Conservation (phyloP, 1,140 invertebrate genomes). For the Trichomalopsis sarcophagae region DNA sequence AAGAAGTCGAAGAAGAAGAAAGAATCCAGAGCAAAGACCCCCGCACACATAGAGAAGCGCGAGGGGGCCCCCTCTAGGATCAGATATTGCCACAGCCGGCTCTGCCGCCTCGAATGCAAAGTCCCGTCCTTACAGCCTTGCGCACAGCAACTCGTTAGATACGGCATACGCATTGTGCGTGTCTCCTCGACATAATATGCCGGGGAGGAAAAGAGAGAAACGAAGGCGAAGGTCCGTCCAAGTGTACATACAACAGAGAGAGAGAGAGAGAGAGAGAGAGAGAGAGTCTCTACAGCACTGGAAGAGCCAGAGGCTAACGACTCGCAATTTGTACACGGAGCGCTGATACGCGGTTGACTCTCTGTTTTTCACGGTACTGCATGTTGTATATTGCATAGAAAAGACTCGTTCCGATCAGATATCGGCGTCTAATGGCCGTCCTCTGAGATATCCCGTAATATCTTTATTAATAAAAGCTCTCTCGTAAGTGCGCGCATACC, state of each 20-base stretch:
- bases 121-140: not conserved
- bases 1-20: not conserved
- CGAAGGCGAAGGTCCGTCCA: not conserved
- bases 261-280: not conserved
- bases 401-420: not conserved
- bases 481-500: not conserved
- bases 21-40: not conserved
- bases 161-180: slow-evolving; percentile 65
- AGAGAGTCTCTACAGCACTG: not conserved
- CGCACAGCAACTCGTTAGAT: slow-evolving; percentile 63
- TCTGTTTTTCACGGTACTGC: not conserved
- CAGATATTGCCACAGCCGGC: slow-evolving; percentile 12
- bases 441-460: not conserved
- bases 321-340: slow-evolving; percentile 9
- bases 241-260: not conserved
- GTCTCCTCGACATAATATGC: slow-evolving; percentile 58
- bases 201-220: slow-evolving; percentile 24
- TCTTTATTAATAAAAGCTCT: slow-evolving; percentile 37
- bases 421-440: not conserved
- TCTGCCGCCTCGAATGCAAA: not conserved
- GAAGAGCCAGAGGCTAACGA: not conserved
- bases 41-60: no score
- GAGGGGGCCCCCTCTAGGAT: slow-evolving; percentile 33
- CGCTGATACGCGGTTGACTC: not conserved
- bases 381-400: no score